Conservation (phyloP, 2,888 invertebrate species). For the Drosophila anceps region DNA sequence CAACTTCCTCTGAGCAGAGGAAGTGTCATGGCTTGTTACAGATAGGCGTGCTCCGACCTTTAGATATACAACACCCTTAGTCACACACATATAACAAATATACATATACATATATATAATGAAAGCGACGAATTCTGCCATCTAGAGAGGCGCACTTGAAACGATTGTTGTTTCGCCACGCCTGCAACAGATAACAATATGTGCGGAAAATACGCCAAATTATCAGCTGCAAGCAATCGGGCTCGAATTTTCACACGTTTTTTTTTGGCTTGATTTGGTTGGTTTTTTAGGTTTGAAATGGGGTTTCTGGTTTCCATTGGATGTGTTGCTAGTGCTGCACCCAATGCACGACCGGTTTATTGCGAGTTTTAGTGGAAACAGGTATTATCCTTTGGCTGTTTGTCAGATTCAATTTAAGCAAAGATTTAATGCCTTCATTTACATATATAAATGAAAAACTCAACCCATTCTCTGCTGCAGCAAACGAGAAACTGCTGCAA, state of each 20-base stretch:
- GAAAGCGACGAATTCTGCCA: conserved; percentile 2
- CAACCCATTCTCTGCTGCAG: conserved; percentile 61
- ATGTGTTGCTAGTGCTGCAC: conserved; percentile 34
- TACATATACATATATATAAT: background rate
- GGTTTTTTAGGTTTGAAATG: conserved; percentile 38
- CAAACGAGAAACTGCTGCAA: conserved; percentile 43
- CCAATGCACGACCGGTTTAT: conserved; percentile 56
- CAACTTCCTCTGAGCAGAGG: conserved; percentile 60
- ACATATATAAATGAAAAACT: conserved; percentile 76
- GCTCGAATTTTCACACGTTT: conserved; percentile 67
- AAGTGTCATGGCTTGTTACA: conserved; percentile 61
- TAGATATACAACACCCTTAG: background rate
- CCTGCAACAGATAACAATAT: conserved; percentile 47
- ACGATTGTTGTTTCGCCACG: conserved; percentile 56
- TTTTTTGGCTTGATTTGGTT: conserved; percentile 19
- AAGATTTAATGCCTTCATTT: conserved; percentile 79
- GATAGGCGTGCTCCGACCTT: conserved; percentile 42
- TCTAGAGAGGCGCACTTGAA: conserved; percentile 50
- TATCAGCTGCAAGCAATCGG: conserved; percentile 36
- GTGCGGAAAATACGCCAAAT: conserved; percentile 48
- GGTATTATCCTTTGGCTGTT: conserved; percentile 72
- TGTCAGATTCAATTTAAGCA: conserved; percentile 75
- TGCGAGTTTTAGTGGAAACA: conserved; percentile 40
- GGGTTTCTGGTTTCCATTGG: conserved; percentile 42
- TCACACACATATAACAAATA: background rate